These are phyloP conservation scores for Branchipolynoe longqiensis DNA, from an alignment of 2,888 invertebrate species.

Conservation along the genomic window DNA sequence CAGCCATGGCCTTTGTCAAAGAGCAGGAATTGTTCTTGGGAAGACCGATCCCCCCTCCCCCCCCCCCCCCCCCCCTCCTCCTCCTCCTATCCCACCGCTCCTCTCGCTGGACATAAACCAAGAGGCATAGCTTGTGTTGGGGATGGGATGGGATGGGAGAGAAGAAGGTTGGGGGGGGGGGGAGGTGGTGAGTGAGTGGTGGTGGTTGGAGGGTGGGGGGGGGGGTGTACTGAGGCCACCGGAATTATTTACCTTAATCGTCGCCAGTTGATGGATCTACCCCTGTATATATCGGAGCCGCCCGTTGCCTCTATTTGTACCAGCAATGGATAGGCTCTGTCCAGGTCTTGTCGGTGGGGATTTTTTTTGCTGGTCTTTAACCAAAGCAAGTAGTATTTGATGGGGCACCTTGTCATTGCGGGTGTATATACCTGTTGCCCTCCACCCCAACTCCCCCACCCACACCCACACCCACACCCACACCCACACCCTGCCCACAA, in stretches of 20 bases:
- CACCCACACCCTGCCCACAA: no score
- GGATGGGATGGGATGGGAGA: no score
- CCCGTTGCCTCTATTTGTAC: conserved; percentile 46
- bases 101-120: no score
- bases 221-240: neutral
- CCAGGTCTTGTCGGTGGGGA: conserved; percentile 22
- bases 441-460: no score
- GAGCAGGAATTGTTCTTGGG: conserved; percentile 9
- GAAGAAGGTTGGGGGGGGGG: no score
- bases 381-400: conserved; percentile 50
- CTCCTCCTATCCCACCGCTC: no score
- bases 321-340: conserved; percentile 20
- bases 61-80: no score
- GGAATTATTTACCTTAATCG: conserved; percentile 55
- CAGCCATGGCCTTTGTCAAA: conserved; percentile 35
- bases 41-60: neutral
- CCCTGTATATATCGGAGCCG: conserved; percentile 2
- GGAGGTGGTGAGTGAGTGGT: neutral
- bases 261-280: conserved; percentile 1
- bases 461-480: no score
- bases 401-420: conserved; percentile 36
- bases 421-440: conserved; percentile 29
- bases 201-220: neutral
- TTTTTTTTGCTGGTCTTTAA: conserved; percentile 45
- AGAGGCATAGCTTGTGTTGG: no score